Percentiles rank a stretch among this genome's conserved stretches.
Evolutionary conservation across 1,140 invertebrate species (phyloP).

Genomic region (Teleogryllus occipitalis): DNA sequence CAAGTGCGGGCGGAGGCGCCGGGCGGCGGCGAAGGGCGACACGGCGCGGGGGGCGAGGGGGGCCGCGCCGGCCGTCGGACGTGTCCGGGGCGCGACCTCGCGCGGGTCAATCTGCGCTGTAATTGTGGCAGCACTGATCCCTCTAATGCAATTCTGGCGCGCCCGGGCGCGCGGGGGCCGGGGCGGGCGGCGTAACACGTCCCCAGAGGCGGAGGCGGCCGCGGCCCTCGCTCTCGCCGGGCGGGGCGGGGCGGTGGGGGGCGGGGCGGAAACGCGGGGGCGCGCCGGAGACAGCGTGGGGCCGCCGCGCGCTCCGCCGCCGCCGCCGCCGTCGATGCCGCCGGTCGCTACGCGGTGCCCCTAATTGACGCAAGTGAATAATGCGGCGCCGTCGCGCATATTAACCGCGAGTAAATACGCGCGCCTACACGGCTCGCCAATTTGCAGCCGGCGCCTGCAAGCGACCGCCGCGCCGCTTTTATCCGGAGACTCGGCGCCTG

Average conservation of each 20-base stretch:
- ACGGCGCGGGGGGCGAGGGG: neutral
- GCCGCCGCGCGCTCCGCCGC: too few relatives aligned
- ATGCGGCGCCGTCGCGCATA: neutral
- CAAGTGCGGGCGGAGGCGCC: neutral
- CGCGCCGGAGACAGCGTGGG: too few relatives aligned
- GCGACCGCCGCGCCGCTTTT: neutral
- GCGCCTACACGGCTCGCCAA: neutral
- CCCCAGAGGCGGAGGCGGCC: too few relatives aligned
- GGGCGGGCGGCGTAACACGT: neutral
- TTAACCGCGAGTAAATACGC: neutral
- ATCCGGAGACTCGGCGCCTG: neutral
- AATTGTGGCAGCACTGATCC: constrained; percentile 3
- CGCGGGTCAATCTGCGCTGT: neutral
- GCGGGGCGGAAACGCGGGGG: too few relatives aligned
- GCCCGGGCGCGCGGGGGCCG: too few relatives aligned
- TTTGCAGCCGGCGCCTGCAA: neutral
- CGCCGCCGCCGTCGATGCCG: too few relatives aligned
- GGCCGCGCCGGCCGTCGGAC: neutral
- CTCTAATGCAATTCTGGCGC: constrained; percentile 3
- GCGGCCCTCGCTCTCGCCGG: neutral
- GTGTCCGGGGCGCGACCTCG: neutral
- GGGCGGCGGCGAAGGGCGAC: too few relatives aligned
- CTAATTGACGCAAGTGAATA: neutral
- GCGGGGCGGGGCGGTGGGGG: too few relatives aligned
- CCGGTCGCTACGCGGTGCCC: neutral